phyloP scores from a whole-genome alignment of 2,797 vertebrate species.

The Sebastes nivosus region DNA sequence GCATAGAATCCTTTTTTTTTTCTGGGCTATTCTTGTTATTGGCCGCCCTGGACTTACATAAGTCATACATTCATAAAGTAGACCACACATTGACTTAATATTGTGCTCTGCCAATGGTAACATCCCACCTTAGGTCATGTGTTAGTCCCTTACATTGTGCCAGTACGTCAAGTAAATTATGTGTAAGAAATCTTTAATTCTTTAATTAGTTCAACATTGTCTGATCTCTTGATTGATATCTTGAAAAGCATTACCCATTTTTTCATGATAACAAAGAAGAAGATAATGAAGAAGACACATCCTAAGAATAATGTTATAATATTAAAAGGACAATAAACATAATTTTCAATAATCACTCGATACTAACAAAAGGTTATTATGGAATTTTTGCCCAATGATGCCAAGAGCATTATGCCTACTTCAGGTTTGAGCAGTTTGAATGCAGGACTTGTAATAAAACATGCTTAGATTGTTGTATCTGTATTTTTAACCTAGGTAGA shows the following conservation, averaged over 20 bases:
- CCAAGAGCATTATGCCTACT: too few relatives aligned
- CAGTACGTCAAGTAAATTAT: neutral
- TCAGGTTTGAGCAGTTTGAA: neutral
- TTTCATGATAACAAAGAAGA: neutral
- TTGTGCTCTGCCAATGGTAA: neutral
- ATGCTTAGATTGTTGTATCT: neutral
- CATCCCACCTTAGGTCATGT: neutral
- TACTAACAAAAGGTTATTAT: neutral
- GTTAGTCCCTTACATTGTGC: neutral
- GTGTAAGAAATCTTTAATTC: neutral
- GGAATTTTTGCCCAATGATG: too few relatives aligned
- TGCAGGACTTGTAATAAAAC: neutral
- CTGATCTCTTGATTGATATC: neutral
- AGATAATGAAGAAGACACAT: neutral
- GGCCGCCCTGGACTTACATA: neutral
- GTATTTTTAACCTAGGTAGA: neutral
- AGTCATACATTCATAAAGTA: neutral
- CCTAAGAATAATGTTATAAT: neutral
- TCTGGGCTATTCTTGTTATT: neutral
- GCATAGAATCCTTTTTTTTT: neutral
- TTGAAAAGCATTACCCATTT: neutral
- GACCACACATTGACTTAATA: neutral
- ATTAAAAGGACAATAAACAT: neutral
- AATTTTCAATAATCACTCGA: neutral
- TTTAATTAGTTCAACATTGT: neutral